These are phyloP conservation scores for Potamilus streckersoni DNA, from an alignment of 1,140 invertebrate genomes.

Conservation along the genomic window DNA sequence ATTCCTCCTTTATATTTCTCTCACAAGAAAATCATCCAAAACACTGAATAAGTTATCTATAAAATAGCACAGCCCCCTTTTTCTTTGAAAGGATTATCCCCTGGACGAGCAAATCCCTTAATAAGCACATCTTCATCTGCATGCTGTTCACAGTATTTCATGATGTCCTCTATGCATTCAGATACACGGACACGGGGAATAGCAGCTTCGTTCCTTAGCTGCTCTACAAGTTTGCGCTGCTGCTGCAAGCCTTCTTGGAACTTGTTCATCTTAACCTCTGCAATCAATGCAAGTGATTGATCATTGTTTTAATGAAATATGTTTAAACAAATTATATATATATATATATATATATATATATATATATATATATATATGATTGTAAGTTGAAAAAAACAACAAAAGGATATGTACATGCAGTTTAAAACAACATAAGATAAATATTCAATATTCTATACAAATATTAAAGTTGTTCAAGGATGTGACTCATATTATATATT, in stretches of 20 bases:
- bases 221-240: conserved; percentile 92
- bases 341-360: too few species aligned
- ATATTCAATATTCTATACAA: not conserved
- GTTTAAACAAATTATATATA: not conserved
- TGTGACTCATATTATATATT: too few species aligned
- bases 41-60: conserved; percentile 2
- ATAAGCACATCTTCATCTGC: conserved; percentile 95
- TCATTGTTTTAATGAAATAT: not conserved
- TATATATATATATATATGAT: not conserved
- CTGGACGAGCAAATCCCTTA: conserved; percentile 94
- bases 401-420: conserved; percentile 6
- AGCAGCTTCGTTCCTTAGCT: conserved; percentile 90
- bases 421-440: not conserved
- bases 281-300: conserved; percentile 5
- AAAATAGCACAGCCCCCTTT: conserved; percentile 88
- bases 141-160: conserved; percentile 86
- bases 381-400: not conserved
- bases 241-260: conserved; percentile 71
- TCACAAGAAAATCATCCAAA: too few species aligned
- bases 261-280: conserved; percentile 57
- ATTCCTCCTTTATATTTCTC: too few species aligned
- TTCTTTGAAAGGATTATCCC: conserved; percentile 97
- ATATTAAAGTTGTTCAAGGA: too few species aligned
- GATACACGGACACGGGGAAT: conserved; percentile 89
- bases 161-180: conserved; percentile 90